phyloP scores from a whole-genome alignment of 2,113 vertebrate species.

The Actenoides hombroni region DNA sequence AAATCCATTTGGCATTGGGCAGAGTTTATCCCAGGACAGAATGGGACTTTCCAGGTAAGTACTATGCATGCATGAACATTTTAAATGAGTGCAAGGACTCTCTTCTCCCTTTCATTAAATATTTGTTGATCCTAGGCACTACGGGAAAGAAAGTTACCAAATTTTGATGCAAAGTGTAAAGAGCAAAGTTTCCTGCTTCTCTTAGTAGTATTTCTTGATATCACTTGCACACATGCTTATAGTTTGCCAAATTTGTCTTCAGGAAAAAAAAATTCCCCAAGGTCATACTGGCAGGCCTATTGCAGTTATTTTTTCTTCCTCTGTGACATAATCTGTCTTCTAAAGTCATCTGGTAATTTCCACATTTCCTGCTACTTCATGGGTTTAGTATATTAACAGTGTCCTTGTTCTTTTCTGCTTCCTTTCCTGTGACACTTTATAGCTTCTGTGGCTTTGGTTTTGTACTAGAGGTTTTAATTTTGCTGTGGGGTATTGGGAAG shows the following conservation, averaged over 20 bases:
- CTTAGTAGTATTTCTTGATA: background rate
- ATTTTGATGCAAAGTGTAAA: background rate
- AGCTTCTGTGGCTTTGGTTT: constrained; percentile 3
- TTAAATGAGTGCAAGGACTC: background rate
- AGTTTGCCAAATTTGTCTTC: background rate
- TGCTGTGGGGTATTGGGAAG: background rate
- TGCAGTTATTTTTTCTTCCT: background rate
- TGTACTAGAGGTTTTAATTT: background rate
- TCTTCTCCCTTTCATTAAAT: background rate
- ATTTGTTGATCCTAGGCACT: background rate
- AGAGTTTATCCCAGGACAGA: background rate
- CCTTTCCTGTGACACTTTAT: constrained; percentile 10
- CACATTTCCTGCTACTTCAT: background rate
- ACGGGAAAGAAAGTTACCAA: background rate
- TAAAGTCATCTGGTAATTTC: background rate
- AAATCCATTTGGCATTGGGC: background rate
- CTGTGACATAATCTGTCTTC: background rate
- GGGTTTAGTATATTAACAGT: background rate
- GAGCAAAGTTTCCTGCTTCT: background rate
- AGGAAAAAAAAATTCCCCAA: background rate
- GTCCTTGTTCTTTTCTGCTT: constrained; percentile 20
- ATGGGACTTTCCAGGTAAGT: background rate
- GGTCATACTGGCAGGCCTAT: background rate
- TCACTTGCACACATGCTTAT: background rate
- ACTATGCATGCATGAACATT: background rate